Percentiles rank a stretch among this genome's conserved stretches.
These are phyloP conservation scores for Pungitius pungitius DNA, from an alignment of 2,113 vertebrate species.

Conservation along the genomic window DNA sequence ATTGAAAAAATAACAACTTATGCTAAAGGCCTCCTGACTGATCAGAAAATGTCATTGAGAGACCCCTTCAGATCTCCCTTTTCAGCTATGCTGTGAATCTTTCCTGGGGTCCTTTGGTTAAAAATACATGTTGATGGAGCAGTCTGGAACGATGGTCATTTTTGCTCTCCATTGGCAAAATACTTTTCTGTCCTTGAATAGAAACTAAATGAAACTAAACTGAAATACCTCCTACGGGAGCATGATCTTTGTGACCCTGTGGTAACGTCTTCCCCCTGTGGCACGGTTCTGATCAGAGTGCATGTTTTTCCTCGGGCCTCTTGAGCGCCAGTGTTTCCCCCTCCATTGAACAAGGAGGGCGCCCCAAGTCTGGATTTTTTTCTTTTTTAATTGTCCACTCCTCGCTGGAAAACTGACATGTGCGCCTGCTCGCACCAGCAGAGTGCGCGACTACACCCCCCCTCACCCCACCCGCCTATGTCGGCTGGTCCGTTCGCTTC, in stretches of 20 bases:
- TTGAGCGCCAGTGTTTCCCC: neutral
- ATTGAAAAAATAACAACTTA: too few relatives aligned
- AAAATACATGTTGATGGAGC: too few relatives aligned
- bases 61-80: neutral
- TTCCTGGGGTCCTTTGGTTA: too few relatives aligned
- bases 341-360: too few relatives aligned
- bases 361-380: too few relatives aligned
- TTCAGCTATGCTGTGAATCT: too few relatives aligned
- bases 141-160: neutral
- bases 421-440: too few relatives aligned
- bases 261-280: neutral
- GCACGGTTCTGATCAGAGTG: constrained; percentile 24
- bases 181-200: neutral
- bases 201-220: neutral
- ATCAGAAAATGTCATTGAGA: neutral
- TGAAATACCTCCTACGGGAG: neutral
- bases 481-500: too few relatives aligned
- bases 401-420: too few relatives aligned
- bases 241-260: neutral
- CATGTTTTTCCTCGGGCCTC: constrained; percentile 12
- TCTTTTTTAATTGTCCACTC: too few relatives aligned
- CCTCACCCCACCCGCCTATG: too few relatives aligned
- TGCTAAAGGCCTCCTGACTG: neutral
- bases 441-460: too few relatives aligned
- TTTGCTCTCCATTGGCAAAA: neutral